Percentiles rank a stretch among this genome's conserved stretches.
These are phyloP conservation scores for Spea bombifrons DNA, from an alignment of 2,113 vertebrate genomes.

Conservation along the genomic window DNA sequence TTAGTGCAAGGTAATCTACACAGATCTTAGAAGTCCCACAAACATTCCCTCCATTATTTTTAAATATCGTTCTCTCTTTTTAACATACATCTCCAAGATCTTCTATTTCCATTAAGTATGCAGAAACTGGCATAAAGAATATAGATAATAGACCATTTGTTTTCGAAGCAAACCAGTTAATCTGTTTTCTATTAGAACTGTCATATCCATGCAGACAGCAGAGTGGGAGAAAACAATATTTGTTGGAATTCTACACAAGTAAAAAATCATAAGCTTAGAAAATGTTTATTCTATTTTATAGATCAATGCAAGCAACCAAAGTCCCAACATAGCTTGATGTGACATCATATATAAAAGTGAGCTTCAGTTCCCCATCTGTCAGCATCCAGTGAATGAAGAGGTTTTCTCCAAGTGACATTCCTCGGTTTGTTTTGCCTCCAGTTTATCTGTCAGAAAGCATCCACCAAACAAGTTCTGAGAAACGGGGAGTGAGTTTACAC, in stretches of 20 bases:
- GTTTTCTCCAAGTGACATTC: background rate
- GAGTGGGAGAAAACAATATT: background rate
- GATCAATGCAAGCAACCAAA: background rate
- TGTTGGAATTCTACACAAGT: background rate
- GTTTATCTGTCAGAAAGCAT: background rate
- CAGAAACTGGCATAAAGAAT: background rate
- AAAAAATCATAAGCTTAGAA: background rate
- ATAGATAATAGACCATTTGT: background rate
- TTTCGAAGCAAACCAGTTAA: background rate
- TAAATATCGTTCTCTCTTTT: too few relatives aligned
- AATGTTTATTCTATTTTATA: too few relatives aligned
- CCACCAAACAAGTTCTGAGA: background rate
- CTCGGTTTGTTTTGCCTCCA: background rate
- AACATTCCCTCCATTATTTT: too few relatives aligned
- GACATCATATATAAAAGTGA: slow-evolving; percentile 12
- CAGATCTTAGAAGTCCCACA: too few relatives aligned
- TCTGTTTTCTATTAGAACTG: background rate
- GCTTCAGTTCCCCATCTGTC: background rate
- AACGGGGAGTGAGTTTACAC: background rate
- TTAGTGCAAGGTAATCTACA: too few relatives aligned
- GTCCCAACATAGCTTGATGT: background rate
- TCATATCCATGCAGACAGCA: background rate
- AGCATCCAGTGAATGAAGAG: background rate
- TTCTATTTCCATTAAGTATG: too few relatives aligned
- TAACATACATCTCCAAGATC: too few relatives aligned